These are phyloP conservation scores for Melitaea cinxia DNA, from an alignment of 1,140 invertebrate species.

Conservation along the genomic window DNA sequence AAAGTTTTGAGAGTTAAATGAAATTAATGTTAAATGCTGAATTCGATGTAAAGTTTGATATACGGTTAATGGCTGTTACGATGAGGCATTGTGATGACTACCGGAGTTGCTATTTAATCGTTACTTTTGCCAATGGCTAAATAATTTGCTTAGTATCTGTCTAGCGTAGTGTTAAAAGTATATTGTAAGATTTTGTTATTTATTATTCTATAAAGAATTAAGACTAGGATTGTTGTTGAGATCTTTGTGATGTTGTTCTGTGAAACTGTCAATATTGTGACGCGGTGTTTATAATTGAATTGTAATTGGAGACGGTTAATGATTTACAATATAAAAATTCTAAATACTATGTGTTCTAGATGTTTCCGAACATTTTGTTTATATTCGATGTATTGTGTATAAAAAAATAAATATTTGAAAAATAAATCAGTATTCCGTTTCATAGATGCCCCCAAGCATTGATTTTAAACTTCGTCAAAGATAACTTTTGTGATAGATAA, in stretches of 20 bases:
- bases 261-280: constrained; percentile 25
- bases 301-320: constrained; percentile 3
- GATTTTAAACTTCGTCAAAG: constrained; percentile 34
- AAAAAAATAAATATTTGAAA: not conserved
- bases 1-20: constrained; percentile 22
- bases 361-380: not conserved
- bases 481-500: constrained; percentile 71
- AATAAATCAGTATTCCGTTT: constrained; percentile 18
- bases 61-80: constrained; percentile 35
- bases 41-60: constrained; percentile 43
- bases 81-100: not conserved
- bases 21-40: constrained; percentile 45
- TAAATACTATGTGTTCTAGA: constrained; percentile 4
- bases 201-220: constrained; percentile 74
- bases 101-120: constrained; percentile 28
- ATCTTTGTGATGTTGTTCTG: constrained; percentile 56
- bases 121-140: constrained; percentile 60
- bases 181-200: constrained; percentile 76
- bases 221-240: constrained; percentile 64
- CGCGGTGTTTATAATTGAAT: not conserved
- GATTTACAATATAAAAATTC: not conserved
- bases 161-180: constrained; percentile 63
- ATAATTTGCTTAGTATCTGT: constrained; percentile 71
- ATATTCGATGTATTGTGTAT: not conserved
- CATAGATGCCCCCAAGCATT: constrained; percentile 15